Base-by-base conservation (phyloP, 2,797 vertebrate species). In the Varecia variegata region DNA sequence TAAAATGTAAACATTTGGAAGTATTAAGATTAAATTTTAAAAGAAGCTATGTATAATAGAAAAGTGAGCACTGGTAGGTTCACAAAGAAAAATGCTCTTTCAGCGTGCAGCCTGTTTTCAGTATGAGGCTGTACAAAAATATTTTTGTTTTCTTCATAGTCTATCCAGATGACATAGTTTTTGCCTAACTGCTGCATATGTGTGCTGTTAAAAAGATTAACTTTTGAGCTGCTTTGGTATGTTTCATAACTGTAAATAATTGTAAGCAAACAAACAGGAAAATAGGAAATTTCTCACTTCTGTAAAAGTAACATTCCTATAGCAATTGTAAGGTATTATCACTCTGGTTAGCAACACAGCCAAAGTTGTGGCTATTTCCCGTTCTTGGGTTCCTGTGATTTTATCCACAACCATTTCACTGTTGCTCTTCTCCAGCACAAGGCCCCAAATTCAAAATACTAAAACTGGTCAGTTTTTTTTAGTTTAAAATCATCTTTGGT, bases 101-200 rank as follows among this genome's bases (percentile, higher is more conserved):
- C 54, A 27, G 20, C 32, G 6, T 32, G n/a, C 7, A 93, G 45
- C 27, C 30, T 85, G 23, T 79, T 68, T 93, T 88, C 30, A 74
- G 56, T 56, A 38, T 43, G 13, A 95, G 12, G 21, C 20, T 73
- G 1, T 74, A 40, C 11, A 93, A 77, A 82, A 79, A 7, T 40
- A 56, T 35, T 96, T 71, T 84, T 79, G 47, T 45, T 92, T 94
- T 62, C 62, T 91, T 87, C 62, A 80, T 89, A 60, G 40, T 89
- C 70, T 93, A 70, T 17, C 27, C n/a, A 79, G 11, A 68, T 56
- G 30, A 47, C 52, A 52, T n/a, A 60, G 43, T 35, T 60, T 84
- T 80, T 70, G 9, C n/a, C 85, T 94, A 58, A 80, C 40, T 1
- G 3, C 45, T 56, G 32, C 43, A 32, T 56, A 50, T 62, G 21